These are phyloP conservation scores for Fopius arisanus DNA, from an alignment of 1,140 invertebrate species.

Conservation along the genomic window DNA sequence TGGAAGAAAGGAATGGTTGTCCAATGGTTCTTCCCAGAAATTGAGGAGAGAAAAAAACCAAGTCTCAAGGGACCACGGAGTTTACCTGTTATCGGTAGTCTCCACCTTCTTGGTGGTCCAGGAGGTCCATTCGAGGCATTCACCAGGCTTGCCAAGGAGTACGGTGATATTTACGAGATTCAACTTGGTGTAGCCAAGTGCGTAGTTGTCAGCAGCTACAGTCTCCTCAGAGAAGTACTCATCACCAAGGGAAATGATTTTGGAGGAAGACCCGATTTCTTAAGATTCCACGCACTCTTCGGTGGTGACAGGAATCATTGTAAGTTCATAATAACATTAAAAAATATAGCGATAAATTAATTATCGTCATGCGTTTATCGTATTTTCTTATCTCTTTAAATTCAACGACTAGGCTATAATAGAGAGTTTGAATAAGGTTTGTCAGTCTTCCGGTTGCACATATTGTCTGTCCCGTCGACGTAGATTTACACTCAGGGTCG, in stretches of 20 bases:
- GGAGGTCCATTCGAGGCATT: slow-evolving; percentile 79
- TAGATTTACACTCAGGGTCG: neutral
- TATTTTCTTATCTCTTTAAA: too few relatives aligned
- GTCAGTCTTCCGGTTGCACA: neutral
- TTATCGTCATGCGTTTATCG: too few relatives aligned
- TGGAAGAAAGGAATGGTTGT: neutral
- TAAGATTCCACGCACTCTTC: slow-evolving; percentile 77
- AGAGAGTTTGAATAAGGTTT: neutral
- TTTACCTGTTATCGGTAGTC: slow-evolving; percentile 76
- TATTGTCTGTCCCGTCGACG: neutral
- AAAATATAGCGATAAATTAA: too few relatives aligned
- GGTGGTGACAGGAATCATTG: slow-evolving; percentile 80
- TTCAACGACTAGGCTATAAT: too few relatives aligned
- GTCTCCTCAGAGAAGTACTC: slow-evolving; percentile 79
- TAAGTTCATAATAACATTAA: slow-evolving; percentile 64
- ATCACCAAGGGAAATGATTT: slow-evolving; percentile 82
- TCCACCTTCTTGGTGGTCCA: slow-evolving; percentile 72
- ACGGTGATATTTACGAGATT: slow-evolving; percentile 80
- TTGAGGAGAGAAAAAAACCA: slow-evolving; percentile 35
- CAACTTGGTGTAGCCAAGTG: slow-evolving; percentile 75
- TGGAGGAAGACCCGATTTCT: slow-evolving; percentile 81
- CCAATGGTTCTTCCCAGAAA: neutral
- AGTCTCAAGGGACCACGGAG: slow-evolving; percentile 70
- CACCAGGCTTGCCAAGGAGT: slow-evolving; percentile 72
- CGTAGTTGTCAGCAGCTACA: slow-evolving; percentile 79